Conservation (phyloP, 1,140 invertebrate species). For the Saccostrea cuccullata region DNA sequence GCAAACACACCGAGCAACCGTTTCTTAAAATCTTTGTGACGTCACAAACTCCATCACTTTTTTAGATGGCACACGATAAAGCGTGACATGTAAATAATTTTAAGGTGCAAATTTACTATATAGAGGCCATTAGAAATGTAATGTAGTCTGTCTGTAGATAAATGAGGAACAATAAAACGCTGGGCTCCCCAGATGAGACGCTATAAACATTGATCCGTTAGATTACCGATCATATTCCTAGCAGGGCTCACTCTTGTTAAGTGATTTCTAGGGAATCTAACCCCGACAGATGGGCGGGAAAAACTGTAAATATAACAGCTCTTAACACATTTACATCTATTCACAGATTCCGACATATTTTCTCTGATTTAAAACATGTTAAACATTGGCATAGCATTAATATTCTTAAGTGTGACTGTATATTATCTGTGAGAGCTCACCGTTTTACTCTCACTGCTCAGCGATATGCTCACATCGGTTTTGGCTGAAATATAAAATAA, state of each 20-base stretch:
- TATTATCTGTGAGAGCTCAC: too few species aligned
- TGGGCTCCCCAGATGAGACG: neutral
- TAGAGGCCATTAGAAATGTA: slow-evolving; percentile 21
- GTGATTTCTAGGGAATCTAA: slow-evolving; percentile 5
- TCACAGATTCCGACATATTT: neutral
- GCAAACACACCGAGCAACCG: neutral
- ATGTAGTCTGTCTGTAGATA: slow-evolving; percentile 19
- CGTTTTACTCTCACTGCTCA: too few species aligned
- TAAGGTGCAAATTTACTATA: neutral
- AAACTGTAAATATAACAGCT: neutral
- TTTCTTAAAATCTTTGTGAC: slow-evolving; percentile 9
- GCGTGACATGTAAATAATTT: slow-evolving; percentile 26
- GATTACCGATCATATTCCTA: neutral
- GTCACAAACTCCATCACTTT: slow-evolving; percentile 15
- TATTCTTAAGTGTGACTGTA: too few species aligned
- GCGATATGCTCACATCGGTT: too few species aligned
- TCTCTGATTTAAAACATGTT: neutral
- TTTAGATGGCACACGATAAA: slow-evolving; percentile 17
- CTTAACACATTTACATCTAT: neutral
- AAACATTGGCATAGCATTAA: neutral
- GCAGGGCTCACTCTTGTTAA: slow-evolving; percentile 29
- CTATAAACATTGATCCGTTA: neutral
- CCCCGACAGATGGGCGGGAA: slow-evolving; percentile 26
- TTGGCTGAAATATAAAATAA: too few species aligned
- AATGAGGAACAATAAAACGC: neutral